Percentiles rank a stretch among this genome's conserved stretches.
Conservation (phyloP, 2,797 vertebrate species). For the Mionectes olivaceus region DNA sequence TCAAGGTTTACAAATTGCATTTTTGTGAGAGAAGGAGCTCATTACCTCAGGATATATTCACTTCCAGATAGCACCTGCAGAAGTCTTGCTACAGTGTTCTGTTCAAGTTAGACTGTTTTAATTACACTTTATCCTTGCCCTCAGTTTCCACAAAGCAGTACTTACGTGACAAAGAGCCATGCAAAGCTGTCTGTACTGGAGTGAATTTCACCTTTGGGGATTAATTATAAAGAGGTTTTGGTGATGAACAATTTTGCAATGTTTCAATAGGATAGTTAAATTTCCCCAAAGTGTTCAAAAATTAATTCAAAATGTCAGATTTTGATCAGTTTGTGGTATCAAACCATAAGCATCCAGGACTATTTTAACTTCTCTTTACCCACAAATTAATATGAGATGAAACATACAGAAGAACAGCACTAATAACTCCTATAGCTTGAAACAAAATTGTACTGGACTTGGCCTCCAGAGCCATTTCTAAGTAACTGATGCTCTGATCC, state of each 20-base stretch:
- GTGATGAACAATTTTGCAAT: constrained; percentile 8
- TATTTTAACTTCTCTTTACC: not conserved
- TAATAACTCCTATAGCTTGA: not conserved
- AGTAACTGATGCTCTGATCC: not conserved
- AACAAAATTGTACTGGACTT: not conserved
- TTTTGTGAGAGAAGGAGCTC: not conserved
- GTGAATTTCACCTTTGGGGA: constrained; percentile 39
- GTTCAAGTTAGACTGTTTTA: not conserved
- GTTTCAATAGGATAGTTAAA: constrained; percentile 6
- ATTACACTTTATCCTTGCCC: not conserved
- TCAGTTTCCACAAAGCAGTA: not conserved
- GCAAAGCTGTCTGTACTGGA: constrained; percentile 4
- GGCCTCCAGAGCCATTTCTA: not conserved
- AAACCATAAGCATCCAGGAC: not conserved
- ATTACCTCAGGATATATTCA: not conserved
- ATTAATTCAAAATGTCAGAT: constrained; percentile 9
- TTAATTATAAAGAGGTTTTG: constrained; percentile 49
- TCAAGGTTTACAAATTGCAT: not conserved
- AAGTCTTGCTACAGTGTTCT: not conserved
- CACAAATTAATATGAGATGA: not conserved
- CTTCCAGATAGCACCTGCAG: not conserved
- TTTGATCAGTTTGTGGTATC: not conserved
- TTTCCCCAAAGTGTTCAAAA: not conserved
- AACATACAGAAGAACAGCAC: not conserved
- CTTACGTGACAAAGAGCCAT: not conserved